These are phyloP conservation scores for Micromys minutus DNA, from an alignment of 2,113 vertebrate genomes.

Conservation along the genomic window DNA sequence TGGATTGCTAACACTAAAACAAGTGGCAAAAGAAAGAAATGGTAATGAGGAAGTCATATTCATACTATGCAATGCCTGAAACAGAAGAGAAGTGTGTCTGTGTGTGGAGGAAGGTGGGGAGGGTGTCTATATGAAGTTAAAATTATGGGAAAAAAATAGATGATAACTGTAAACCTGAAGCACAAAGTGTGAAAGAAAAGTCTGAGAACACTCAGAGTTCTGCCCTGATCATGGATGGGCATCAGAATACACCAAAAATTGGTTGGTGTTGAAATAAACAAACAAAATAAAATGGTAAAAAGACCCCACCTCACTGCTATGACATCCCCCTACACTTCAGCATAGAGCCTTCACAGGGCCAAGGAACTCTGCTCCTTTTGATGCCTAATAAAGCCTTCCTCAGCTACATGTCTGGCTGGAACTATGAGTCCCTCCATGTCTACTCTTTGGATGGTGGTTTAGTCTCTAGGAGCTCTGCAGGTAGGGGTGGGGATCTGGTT, in stretches of 20 bases:
- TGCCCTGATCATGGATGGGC: not conserved
- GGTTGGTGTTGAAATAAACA: not conserved
- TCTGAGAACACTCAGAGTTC: not conserved
- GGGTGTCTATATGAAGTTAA: not conserved
- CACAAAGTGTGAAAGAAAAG: not conserved
- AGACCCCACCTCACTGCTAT: too few species aligned
- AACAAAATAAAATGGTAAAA: too few species aligned
- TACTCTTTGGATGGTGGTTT: too few species aligned
- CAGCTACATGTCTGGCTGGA: too few species aligned
- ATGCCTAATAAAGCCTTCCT: too few species aligned
- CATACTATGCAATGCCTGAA: not conserved
- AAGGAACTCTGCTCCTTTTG: too few species aligned
- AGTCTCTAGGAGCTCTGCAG: too few species aligned
- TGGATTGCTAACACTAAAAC: not conserved
- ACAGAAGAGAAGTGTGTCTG: too few species aligned
- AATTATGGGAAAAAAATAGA: not conserved
- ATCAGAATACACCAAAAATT: not conserved
- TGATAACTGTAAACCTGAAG: not conserved
- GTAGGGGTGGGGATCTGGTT: too few species aligned
- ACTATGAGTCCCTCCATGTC: too few species aligned
- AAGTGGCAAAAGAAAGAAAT: too few species aligned
- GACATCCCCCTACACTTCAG: too few species aligned
- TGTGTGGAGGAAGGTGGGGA: not conserved
- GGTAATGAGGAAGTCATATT: not conserved
- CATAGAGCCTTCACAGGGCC: not conserved